phyloP scores from a whole-genome alignment of 2,113 vertebrate genomes.

The Sinocyclocheilus anshuiensis region DNA sequence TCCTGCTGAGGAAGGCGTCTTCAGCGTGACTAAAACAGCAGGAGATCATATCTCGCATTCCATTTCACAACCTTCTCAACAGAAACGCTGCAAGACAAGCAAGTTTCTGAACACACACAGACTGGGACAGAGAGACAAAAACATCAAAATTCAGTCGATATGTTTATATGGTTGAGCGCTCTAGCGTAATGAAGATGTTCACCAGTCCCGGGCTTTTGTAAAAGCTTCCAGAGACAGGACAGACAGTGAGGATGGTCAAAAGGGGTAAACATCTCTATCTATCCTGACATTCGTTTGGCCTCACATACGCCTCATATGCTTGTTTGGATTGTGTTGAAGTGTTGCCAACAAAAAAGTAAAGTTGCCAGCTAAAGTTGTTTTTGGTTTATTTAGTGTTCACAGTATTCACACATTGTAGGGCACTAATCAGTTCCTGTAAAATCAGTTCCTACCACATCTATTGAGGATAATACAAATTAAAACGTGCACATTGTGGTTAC shows the following conservation, averaged over 20 bases:
- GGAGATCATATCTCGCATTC: slow-evolving; percentile 40
- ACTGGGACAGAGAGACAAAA: not conserved
- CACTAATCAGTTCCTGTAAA: not conserved
- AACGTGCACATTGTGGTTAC: not conserved
- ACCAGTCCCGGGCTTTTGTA: not conserved
- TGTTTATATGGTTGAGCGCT: not conserved
- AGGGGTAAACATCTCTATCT: not conserved
- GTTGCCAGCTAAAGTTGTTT: not conserved
- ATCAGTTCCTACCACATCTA: not conserved
- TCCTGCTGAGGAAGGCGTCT: slow-evolving; percentile 40
- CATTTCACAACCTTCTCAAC: slow-evolving; percentile 30
- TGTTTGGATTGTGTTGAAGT: slow-evolving; percentile 10
- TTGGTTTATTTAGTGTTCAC: slow-evolving; percentile 7
- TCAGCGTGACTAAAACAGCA: slow-evolving; percentile 21
- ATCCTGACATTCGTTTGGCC: not conserved
- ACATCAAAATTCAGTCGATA: slow-evolving; percentile 1
- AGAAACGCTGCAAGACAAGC: slow-evolving; percentile 1
- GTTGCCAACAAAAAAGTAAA: not conserved
- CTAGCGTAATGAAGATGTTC: slow-evolving; percentile 19
- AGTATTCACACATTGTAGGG: not conserved
- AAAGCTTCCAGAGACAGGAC: not conserved
- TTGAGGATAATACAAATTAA: not conserved
- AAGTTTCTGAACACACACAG: slow-evolving; percentile 13
- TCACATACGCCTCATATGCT: not conserved
- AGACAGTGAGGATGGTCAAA: not conserved